Evolutionary conservation across 2,113 vertebrate species (phyloP).

Genomic region (Podarcis muralis): DNA sequence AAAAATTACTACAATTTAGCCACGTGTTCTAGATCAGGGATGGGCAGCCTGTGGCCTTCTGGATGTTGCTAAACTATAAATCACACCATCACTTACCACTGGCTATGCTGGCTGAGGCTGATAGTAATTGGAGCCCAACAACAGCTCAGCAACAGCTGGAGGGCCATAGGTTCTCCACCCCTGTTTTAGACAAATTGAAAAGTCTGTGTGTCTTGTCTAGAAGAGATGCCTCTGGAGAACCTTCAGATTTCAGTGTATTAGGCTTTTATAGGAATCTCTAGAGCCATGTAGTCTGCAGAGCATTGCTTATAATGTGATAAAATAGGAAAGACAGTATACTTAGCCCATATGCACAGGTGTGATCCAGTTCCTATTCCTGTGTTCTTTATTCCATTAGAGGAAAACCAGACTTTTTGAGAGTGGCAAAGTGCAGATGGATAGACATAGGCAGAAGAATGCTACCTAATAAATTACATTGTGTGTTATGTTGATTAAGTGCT

Average conservation of each 20-base stretch:
- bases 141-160: background rate
- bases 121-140: background rate
- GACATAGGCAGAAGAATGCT: background rate
- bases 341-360: conserved; percentile 19
- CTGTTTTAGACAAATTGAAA: background rate
- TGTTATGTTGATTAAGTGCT: background rate
- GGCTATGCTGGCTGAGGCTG: too few relatives aligned
- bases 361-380: conserved; percentile 21
- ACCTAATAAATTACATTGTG: background rate
- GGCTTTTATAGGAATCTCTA: conserved; percentile 27
- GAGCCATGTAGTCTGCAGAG: conserved; percentile 18
- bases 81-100: too few relatives aligned
- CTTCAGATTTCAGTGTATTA: conserved; percentile 46
- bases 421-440: background rate
- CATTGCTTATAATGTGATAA: conserved; percentile 7
- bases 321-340: background rate
- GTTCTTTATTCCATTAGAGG: conserved; percentile 28
- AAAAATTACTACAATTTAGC: background rate
- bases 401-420: background rate
- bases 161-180: too few relatives aligned
- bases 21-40: background rate
- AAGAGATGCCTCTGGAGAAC: conserved; percentile 51
- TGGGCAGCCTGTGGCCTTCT: background rate
- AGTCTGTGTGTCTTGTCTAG: conserved; percentile 10
- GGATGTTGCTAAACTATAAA: background rate